Evolutionary conservation across 2,113 vertebrate genomes (phyloP).

Genomic region (Lichenostomus cassidix): DNA sequence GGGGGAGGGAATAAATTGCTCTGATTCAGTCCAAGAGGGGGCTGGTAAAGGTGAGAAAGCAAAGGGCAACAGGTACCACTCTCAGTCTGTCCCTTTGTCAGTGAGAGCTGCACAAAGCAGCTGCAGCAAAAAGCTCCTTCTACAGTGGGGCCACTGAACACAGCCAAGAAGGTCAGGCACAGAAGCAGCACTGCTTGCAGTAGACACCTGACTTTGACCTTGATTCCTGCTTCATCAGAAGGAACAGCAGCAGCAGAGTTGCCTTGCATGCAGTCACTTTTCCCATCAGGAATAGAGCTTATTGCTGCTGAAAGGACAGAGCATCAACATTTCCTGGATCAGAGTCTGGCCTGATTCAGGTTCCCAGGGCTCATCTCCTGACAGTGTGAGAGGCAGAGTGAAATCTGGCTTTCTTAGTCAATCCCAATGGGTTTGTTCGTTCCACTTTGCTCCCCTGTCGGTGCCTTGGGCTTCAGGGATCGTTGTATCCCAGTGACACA

Average conservation of each 20-base stretch:
- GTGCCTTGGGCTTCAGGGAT: background rate
- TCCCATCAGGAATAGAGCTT: rapidly evolving
- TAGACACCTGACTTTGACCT: background rate
- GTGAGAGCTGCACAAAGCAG: background rate
- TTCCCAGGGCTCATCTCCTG: background rate
- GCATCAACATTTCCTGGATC: background rate
- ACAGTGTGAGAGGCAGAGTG: background rate
- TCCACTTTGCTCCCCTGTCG: background rate
- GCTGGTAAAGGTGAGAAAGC: background rate
- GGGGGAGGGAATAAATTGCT: background rate
- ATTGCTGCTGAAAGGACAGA: background rate
- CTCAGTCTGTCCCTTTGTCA: background rate
- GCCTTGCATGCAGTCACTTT: background rate
- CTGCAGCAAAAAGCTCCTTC: background rate
- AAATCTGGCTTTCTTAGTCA: background rate
- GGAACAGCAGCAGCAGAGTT: background rate
- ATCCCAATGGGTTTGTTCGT: background rate
- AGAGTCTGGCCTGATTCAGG: background rate
- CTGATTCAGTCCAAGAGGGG: background rate
- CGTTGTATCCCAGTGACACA: background rate
- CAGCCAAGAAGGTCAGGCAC: background rate
- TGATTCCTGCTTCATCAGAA: background rate
- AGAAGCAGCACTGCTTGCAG: background rate
- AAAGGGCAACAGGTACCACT: background rate
- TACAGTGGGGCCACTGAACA: background rate